Evolutionary conservation across 2,888 invertebrate species (phyloP).

Genomic region (Ecdyonurus torrentis): DNA sequence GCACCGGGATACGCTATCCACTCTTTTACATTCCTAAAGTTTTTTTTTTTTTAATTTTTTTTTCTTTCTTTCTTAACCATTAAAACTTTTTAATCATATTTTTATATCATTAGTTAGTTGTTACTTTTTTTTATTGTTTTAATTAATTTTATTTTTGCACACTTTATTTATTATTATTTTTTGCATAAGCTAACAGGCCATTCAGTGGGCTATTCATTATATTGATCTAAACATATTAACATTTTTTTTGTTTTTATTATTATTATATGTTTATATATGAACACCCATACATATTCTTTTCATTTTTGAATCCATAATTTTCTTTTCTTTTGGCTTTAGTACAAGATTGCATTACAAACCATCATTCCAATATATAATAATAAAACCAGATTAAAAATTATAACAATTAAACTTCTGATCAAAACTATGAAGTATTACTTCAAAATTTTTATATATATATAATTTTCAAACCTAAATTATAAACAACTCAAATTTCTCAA

Average conservation of each 20-base stretch:
- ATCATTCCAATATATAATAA: not conserved
- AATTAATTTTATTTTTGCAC: no score
- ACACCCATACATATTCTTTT: no score
- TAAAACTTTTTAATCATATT: not conserved
- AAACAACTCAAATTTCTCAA: not conserved
- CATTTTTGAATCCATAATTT: not conserved
- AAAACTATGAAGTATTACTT: not conserved
- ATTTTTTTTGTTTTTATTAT: no score
- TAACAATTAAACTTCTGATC: not conserved
- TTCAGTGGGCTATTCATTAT: not conserved
- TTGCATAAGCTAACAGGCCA: not conserved
- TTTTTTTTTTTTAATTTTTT: not conserved
- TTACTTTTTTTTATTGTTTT: not conserved
- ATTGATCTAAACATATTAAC: not conserved
- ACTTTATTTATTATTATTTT: no score
- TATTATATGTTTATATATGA: no score
- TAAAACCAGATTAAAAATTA: not conserved
- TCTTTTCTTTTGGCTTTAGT: not conserved
- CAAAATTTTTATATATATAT: no score
- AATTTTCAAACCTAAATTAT: not conserved
- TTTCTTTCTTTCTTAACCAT: not conserved
- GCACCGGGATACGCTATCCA: not conserved
- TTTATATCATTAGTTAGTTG: not conserved
- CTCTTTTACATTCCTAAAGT: not conserved
- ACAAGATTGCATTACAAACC: not conserved